Conservation (phyloP, 1,140 invertebrate genomes). For the Lasioglossum albipes region DNA sequence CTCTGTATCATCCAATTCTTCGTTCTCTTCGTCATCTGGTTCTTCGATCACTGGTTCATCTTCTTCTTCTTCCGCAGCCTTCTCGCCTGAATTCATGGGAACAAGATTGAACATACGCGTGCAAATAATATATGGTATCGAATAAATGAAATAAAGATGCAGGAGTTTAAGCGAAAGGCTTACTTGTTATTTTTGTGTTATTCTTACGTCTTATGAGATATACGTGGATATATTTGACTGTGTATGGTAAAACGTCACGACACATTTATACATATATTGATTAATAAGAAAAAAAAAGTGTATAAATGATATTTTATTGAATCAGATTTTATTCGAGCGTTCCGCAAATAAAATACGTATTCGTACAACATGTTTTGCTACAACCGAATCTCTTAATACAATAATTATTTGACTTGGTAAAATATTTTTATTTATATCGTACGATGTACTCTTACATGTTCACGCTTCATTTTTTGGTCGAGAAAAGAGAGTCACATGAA, state of each 20-base stretch:
- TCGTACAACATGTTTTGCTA: constrained; percentile 19
- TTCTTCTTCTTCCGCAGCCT: not conserved
- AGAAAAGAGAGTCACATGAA: not conserved
- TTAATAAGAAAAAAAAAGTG: not conserved
- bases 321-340: constrained; percentile 19
- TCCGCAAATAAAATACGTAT: constrained; percentile 1
- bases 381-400: not conserved
- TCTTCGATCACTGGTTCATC: not conserved
- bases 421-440: not conserved
- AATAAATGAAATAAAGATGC: not conserved
- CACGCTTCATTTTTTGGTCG: not conserved
- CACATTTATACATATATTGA: constrained; percentile 5
- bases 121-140: not conserved
- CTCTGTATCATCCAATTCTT: not conserved
- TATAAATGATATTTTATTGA: constrained; percentile 8
- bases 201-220: constrained; percentile 2
- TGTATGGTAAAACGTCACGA: not conserved
- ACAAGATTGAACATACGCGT: not conserved
- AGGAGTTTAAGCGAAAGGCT: not conserved
- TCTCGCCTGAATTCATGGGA: constrained; percentile 18
- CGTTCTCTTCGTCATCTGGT: not conserved
- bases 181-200: constrained; percentile 21
- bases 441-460: not conserved
- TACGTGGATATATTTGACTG: not conserved
- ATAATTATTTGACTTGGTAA: not conserved